Percentiles rank a stretch among this genome's conserved stretches.
Evolutionary conservation across 1,140 invertebrate genomes (phyloP).

Genomic region (Drosophila parvula): DNA sequence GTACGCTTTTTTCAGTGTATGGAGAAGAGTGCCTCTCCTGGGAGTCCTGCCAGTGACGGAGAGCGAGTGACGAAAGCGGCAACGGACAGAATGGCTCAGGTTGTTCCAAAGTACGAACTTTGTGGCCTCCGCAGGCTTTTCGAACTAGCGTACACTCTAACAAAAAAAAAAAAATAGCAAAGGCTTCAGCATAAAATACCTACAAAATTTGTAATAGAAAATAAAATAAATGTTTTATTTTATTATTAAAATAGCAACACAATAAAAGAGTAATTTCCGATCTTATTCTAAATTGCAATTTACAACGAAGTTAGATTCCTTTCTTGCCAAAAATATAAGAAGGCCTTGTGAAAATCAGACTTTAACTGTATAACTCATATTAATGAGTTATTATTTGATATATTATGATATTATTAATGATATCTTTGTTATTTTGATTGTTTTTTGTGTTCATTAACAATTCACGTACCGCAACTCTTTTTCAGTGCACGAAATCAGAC

Average conservation of each 20-base stretch:
- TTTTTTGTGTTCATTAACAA: no score
- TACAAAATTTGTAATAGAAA: not conserved
- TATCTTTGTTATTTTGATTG: no score
- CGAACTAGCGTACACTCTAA: not conserved
- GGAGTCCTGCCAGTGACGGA: slow-evolving; percentile 2
- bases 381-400: no score
- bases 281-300: not conserved
- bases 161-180: not conserved
- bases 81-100: slow-evolving; percentile 35
- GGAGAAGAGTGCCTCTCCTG: not conserved
- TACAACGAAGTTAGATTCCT: no score
- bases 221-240: not conserved
- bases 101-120: slow-evolving; percentile 53
- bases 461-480: not conserved
- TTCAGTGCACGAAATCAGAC: not conserved
- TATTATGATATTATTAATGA: no score
- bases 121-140: slow-evolving; percentile 40
- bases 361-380: no score
- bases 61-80: slow-evolving; percentile 11
- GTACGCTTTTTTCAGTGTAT: not conserved
- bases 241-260: not conserved
- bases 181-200: not conserved
- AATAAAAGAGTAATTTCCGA: not conserved
- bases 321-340: no score
- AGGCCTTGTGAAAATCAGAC: no score